Evolutionary conservation across 2,113 vertebrate genomes (phyloP).

Genomic region (Cinclus cinclus): DNA sequence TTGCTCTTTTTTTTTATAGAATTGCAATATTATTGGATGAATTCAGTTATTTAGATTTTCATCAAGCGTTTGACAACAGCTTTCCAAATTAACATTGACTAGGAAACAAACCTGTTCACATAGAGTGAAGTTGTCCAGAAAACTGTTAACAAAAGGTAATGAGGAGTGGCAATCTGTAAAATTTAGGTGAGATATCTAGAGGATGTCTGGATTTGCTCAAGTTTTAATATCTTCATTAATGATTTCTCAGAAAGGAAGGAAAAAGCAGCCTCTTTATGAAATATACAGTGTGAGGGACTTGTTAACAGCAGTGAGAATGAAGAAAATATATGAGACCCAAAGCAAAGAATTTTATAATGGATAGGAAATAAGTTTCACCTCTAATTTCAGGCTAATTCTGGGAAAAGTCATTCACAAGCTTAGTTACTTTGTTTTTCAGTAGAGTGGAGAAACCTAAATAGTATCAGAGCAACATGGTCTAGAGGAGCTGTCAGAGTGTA

Average conservation of each 20-base stretch:
- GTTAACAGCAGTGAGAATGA: background rate
- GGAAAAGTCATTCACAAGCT: background rate
- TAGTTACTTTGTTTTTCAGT: background rate
- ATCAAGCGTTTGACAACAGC: background rate
- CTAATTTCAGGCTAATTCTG: background rate
- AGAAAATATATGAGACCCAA: background rate
- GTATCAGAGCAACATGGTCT: background rate
- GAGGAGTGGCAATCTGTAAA: background rate
- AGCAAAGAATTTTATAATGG: background rate
- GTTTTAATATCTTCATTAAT: conserved; percentile 9
- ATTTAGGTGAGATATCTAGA: background rate
- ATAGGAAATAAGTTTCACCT: background rate
- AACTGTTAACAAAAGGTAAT: background rate
- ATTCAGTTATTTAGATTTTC: background rate
- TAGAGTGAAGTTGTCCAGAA: background rate
- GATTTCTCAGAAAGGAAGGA: background rate
- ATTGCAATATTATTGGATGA: background rate
- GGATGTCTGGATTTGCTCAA: background rate
- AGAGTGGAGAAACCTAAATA: background rate
- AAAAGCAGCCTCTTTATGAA: background rate
- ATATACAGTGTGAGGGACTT: background rate
- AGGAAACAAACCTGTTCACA: background rate
- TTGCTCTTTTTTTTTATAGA: background rate
- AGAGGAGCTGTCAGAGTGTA: background rate
- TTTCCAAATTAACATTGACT: background rate